Evolutionary conservation across 2,797 vertebrate species (phyloP), one percentile per base, ranked within the genome.

Genomic region (Mus caroli): DNA sequence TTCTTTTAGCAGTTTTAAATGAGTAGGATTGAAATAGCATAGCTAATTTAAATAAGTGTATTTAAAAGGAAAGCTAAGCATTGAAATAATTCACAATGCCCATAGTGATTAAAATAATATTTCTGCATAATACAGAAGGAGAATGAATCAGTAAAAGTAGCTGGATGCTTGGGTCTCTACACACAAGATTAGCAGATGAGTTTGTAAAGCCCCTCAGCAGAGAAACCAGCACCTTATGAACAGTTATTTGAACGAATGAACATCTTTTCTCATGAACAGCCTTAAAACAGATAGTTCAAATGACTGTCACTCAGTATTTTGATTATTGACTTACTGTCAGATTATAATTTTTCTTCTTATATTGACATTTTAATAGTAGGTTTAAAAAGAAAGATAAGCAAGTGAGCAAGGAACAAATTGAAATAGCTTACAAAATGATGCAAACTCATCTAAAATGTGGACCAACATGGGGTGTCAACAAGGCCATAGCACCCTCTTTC

Each of bases 11-110:
- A 75, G 69, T 92, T 97, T 96, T 83, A 90, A 34, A 95, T 92
- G 62, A 86, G 56, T n/a, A 43, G 73, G 52, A 93, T 96, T 92
- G 80, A 95, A 64, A 62, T 82, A 60, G 46, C n/a, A 64, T 77
- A 89, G 62, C 17, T 92, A 82, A 90, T 73, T 97, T 91, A 96
- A 95, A 82, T 82, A 90, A 88, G 73, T 92, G 77, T 67, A 71
- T 87, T n/a, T 46, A 40, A 92, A 97, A 88, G 78, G 77, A 90
- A 93, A 94, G 11, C 31, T 86, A 71, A 96, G 40, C 50, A 8
- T 22, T 91, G n/a, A 37, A 88, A 91, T 89, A 82, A 94, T 91
- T 60, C 78, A 37, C 79, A 37, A 64, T 93, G 26, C 8, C 34
- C 82, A 20, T 64, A 92, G 67, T 90, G 15, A 88, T 37, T 92